phyloP scores from a whole-genome alignment of 2,797 vertebrate genomes.

The Manis javanica region DNA sequence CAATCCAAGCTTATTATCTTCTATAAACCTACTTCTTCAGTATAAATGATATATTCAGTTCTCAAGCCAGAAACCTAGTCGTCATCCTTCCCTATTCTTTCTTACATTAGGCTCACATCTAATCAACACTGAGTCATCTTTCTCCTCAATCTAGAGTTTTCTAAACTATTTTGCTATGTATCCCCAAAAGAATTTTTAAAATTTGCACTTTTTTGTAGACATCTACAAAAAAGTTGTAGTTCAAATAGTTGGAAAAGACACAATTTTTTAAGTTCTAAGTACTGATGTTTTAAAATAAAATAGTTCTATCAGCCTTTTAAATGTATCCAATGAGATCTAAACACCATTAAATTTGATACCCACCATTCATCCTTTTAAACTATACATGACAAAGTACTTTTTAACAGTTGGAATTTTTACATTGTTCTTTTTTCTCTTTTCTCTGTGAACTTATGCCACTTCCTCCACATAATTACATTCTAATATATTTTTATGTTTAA shows the following conservation, averaged over 20 bases:
- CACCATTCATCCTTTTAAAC: conserved; percentile 23
- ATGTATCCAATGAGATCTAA: conserved; percentile 4
- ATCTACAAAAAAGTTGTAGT: neutral
- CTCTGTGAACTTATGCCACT: neutral
- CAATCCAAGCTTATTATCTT: neutral
- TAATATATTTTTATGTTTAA: conserved; percentile 10
- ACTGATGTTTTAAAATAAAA: conserved; percentile 36
- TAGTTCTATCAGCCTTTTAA: neutral
- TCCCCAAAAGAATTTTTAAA: conserved; percentile 43
- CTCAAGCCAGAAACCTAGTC: neutral
- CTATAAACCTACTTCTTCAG: neutral
- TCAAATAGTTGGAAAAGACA: conserved; percentile 10
- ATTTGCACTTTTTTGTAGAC: conserved; percentile 2
- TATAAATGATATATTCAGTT: neutral
- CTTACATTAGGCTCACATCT: neutral
- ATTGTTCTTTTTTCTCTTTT: neutral
- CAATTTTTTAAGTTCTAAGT: conserved; percentile 36
- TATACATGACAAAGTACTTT: neutral
- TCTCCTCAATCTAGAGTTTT: conserved; percentile 35
- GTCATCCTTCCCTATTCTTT: neutral
- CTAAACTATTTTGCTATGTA: neutral
- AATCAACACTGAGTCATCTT: neutral
- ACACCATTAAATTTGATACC: neutral
- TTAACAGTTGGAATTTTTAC: conserved; percentile 19
- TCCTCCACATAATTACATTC: neutral